Base-by-base conservation (phyloP, 2,888 invertebrate species). In the Empis stercorea region DNA sequence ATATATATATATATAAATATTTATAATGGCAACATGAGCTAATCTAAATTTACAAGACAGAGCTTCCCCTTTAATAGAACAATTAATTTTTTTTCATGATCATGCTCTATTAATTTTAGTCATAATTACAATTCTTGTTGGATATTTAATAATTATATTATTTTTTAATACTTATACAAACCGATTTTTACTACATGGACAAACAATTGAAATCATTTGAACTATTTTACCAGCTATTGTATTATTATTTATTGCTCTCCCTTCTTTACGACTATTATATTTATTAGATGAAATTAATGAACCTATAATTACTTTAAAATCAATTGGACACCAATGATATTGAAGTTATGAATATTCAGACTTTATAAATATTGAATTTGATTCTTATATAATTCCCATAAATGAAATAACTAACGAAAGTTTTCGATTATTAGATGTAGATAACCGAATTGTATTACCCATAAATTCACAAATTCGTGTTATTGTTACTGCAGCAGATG, bases 321-420 rank as follows among this genome's bases (percentile, higher is more conserved):
- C 73, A 27, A 76, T 79, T 65, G 79, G 78, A 0, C 78, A 78
- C 61, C 79, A 79, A 74, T 80, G 78, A 74, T 78, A 77, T 51
- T 79, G 78, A 76, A 73, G 72, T 1, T 80, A 80, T 71, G 78
- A 80, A 75, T 79, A 79, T 56, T 74, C 76, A 44, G 76, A 80
- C 61, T 79, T 79, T 61, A 57, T 68, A 57, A 67, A 72, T 61
- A 66, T 76, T 61, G 73, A 74, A 72, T 79, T 78, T 71, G 75
- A 79, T 54, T 78, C 76, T 7, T 79, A 75, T 63, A 79, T 79
- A 75, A 71, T 73, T 13, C 71, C 73, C 46, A 63, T 65, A 32
- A 62, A 65, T 56, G 63, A 71, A 60, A 51, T 73, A 61, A 52
- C 57, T 11, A 23, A 20, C 4, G 64, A 68, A 59, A 65, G 64